A percentile compares a stretch with the other conserved stretches of the same genome.
These are phyloP conservation scores for Microcebus lehilahytsara DNA, from an alignment of 2,113 vertebrate genomes.

Conservation along the genomic window DNA sequence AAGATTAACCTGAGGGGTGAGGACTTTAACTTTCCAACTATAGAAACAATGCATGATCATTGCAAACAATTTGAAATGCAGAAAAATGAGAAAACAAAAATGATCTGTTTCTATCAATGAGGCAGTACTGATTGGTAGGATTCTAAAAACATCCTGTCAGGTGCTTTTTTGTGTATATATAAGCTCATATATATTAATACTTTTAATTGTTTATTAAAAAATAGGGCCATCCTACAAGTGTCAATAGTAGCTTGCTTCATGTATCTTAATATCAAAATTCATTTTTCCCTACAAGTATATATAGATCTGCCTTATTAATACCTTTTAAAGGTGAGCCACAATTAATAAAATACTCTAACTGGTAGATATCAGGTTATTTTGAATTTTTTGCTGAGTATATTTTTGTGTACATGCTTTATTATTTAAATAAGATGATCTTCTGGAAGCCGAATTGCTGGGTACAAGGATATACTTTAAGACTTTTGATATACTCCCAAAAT, in stretches of 20 bases:
- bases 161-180: neutral
- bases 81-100: slow-evolving; percentile 17
- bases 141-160: slow-evolving; percentile 5
- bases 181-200: neutral
- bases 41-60: neutral
- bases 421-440: neutral
- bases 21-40: slow-evolving; percentile 32
- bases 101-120: slow-evolving; percentile 4
- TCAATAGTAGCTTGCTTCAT: neutral
- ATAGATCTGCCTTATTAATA: neutral
- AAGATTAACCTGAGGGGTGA: neutral
- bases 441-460: neutral
- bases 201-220: neutral
- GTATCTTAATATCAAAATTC: neutral
- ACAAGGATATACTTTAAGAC: neutral
- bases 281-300: neutral
- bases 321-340: neutral
- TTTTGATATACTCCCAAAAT: slow-evolving; percentile 23
- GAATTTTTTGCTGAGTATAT: slow-evolving; percentile 10
- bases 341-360: neutral
- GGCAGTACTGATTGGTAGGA: neutral
- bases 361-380: neutral
- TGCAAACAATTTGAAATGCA: slow-evolving; percentile 12
- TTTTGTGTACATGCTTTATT: neutral
- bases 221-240: neutral